Evolutionary conservation across 2,888 invertebrate genomes (phyloP).

Genomic region (Oscheius sp.): DNA sequence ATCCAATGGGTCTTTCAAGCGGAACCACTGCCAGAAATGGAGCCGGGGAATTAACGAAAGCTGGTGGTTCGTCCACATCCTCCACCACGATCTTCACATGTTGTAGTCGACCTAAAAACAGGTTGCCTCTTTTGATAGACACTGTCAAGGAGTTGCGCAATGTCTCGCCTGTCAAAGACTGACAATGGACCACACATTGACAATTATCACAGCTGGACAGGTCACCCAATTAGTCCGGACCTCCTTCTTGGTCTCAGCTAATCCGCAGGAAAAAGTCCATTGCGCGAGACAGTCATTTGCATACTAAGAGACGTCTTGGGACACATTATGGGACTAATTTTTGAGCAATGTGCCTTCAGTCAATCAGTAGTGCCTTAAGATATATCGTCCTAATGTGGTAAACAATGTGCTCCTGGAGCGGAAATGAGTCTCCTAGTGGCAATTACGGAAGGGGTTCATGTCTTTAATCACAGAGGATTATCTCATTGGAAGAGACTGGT

Average conservation of each 20-base stretch:
- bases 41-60: conserved; percentile 94
- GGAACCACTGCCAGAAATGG: conserved; percentile 84
- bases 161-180: background rate
- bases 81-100: conserved; percentile 55
- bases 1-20: conserved; percentile 61
- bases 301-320: conserved; percentile 20
- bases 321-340: conserved; percentile 24
- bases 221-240: conserved; percentile 12
- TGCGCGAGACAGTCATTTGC: conserved; percentile 25
- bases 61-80: conserved; percentile 87
- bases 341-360: conserved; percentile 4
- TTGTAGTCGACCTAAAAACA: conserved; percentile 48
- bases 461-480: conserved; percentile 28
- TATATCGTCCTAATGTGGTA: conserved; percentile 12
- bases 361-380: background rate
- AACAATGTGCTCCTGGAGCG: conserved; percentile 21
- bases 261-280: conserved; percentile 22
- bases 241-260: background rate
- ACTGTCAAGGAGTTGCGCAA: too few species aligned
- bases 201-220: conserved; percentile 35
- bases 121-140: background rate
- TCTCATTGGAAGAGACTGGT: conserved; percentile 6
- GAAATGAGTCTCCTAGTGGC: conserved; percentile 28
- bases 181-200: background rate
- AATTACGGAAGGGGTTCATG: conserved; percentile 32